Base-by-base conservation (phyloP, 2,113 vertebrate species). In the Eleginops maclovinus region DNA sequence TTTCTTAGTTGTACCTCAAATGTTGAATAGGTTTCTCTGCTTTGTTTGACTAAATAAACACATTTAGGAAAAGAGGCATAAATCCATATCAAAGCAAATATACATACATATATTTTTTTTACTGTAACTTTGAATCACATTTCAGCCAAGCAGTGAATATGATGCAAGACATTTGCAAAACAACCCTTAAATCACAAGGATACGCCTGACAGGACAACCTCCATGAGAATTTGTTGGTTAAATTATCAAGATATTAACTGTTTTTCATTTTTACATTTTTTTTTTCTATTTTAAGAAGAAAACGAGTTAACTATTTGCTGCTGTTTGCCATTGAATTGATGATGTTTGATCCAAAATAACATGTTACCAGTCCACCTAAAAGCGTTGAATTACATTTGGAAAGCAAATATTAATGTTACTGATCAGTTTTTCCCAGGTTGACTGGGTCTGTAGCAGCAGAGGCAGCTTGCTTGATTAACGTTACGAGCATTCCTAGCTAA, bases 331-430 rank as follows among this genome's bases (percentile, higher is more conserved):
- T 24, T 56, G 19, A 71, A 41, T 2, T 65, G 36, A 40, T 67
- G 44, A 16, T 63, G 24, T 31, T 16, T 72, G 36, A 50, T 51
- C 41, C 61, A 81, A 49, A 44, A 58, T 61, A 67, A 26, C 49
- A 64, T 56, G 46, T 51, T 17, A 73, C 9, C 40, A 11, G 21
- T 70, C 9, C 41, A 53, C 9, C 1, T 59, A 21, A 44, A 24
- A 46, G 61, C 46, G 22, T 3, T 60, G 2, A 65, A 70, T 49
- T 16, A 15, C 12, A 55, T 69, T 50, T 2, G 77, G 1, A 13
- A 68, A 65, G 4, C 61, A 64, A 22, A 9, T 28, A 54, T 26
- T 44, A 51, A 13, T 26, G 22, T 44, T 46, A 9, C 1, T 31
- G 10, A 62, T 64, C 53, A 28, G 26, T 51, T 26, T 19, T 3